Base-by-base conservation (phyloP, 2,113 vertebrate species). In the Gymnorhina tibicen region DNA sequence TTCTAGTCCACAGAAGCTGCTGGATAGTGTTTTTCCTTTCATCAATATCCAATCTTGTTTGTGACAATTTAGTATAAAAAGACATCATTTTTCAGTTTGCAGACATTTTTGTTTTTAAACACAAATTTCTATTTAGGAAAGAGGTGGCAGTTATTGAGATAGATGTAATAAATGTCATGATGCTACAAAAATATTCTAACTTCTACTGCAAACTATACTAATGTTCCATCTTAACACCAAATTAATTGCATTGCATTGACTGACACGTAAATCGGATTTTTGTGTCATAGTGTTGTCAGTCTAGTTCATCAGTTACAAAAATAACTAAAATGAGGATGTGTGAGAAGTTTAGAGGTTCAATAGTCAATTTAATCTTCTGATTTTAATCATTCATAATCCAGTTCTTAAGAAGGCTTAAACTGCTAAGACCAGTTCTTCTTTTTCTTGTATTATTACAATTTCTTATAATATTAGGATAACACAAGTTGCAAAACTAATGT, bases 241-340 rank as follows among this genome's bases (percentile, higher is more conserved):
- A 89, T 66, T 95, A 94, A 96, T 91, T 96, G 42, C 67, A 74
- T 69, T 78, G 60, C 67, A 83, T 10, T 97, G 95, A 96, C 20
- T 55, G 95, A 87, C 67, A 58, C 9, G 11, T 87, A 91, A 84
- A 94, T 89, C 0, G 1, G 55, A 89, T 78, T 92, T 96, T 91
- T 72, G 22, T 89, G 74, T 88, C 42, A 32, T 76, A 70, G 21
- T 83, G 30, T 92, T 93, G 74, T 91, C 85, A 78, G 73, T 35
- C 67, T 70, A 83, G 77, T 66, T 93, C 53, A 80, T 91, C 59
- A 86, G 91, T 87, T 56, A 91, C 62, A 49, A 59, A 85, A 87
- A 49, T 81, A 87, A 85, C 42, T 89, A 78, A 93, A 95, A 95
- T 86, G 67, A 85, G 41, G 47, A 83, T 73, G 74, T 91, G 52